Evolutionary conservation across 2,797 vertebrate species (phyloP).

Genomic region (Rhabdophis nuchalis): DNA sequence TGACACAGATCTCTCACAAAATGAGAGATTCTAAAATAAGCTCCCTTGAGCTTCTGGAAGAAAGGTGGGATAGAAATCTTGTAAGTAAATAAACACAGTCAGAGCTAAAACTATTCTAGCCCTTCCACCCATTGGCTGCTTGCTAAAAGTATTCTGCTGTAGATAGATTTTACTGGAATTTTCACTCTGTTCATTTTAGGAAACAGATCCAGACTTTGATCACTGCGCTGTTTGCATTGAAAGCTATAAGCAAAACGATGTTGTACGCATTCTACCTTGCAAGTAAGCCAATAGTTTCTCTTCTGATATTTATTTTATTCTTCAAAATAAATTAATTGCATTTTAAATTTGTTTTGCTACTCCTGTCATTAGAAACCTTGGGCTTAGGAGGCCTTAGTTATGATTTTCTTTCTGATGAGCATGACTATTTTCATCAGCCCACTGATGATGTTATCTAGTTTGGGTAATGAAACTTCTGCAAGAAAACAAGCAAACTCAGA

Average conservation of each 20-base stretch:
- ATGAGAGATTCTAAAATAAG: neutral
- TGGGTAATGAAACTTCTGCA: neutral
- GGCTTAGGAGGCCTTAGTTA: neutral
- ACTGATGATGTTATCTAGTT: neutral
- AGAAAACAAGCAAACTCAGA: neutral
- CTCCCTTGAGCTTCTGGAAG: neutral
- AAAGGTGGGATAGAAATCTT: neutral
- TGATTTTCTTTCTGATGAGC: neutral
- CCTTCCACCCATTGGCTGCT: neutral
- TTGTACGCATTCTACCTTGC: conserved; percentile 95
- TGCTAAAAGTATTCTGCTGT: conserved; percentile 4
- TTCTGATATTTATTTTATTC: conserved; percentile 10
- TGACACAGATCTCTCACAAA: neutral
- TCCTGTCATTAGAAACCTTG: conserved; percentile 13
- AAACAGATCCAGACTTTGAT: conserved; percentile 95
- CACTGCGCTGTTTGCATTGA: conserved; percentile 98
- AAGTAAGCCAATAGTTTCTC: conserved; percentile 80
- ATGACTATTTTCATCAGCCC: neutral
- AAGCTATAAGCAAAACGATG: conserved; percentile 93
- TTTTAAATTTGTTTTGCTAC: neutral
- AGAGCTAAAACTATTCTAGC: neutral
- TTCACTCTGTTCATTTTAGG: conserved; percentile 74
- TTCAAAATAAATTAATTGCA: neutral
- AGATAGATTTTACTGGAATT: conserved; percentile 49
- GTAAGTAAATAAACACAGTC: neutral